phyloP scores from a whole-genome alignment of 2,888 invertebrate species.

The Malthinus seriepunctatus region DNA sequence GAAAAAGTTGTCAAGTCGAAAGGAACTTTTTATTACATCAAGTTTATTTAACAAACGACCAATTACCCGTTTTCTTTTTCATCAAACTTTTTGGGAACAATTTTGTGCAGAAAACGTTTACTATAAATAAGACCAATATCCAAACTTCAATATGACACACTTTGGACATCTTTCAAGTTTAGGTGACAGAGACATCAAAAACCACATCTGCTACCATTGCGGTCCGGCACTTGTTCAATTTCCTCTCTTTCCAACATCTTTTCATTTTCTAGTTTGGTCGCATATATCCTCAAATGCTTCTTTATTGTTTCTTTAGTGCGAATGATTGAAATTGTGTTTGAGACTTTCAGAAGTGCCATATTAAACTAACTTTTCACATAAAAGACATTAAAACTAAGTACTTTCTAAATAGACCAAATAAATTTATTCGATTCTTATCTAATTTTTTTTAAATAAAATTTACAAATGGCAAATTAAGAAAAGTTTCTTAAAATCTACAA shows the following conservation, averaged over 20 bases:
- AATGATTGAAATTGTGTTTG: slow-evolving; percentile 22
- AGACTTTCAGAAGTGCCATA: slow-evolving; percentile 17
- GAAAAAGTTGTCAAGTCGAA: slow-evolving; percentile 1
- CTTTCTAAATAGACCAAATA: background rate
- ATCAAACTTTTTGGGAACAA: slow-evolving; percentile 12
- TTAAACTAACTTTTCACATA: slow-evolving; percentile 13
- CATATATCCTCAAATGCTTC: slow-evolving; percentile 31
- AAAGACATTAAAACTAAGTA: slow-evolving; percentile 11
- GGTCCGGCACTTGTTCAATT: slow-evolving; percentile 30
- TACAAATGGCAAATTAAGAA: too few relatives aligned
- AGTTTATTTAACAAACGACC: slow-evolving; percentile 8
- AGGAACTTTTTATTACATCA: background rate
- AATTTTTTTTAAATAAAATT: too few relatives aligned
- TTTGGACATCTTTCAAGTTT: slow-evolving; percentile 48
- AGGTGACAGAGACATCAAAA: slow-evolving; percentile 53
- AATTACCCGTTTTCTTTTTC: slow-evolving; percentile 20
- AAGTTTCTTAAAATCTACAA: too few relatives aligned
- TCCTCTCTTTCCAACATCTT: slow-evolving; percentile 18
- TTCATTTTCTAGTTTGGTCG: slow-evolving; percentile 22
- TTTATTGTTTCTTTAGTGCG: slow-evolving; percentile 31
- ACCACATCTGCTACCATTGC: slow-evolving; percentile 46
- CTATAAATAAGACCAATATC: slow-evolving; percentile 32
- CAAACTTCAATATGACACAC: slow-evolving; percentile 53
- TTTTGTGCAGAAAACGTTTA: slow-evolving; percentile 19
- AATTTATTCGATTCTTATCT: too few relatives aligned